These are phyloP conservation scores for Drosophila ambigua DNA, from an alignment of 1,140 invertebrate species.

Conservation along the genomic window DNA sequence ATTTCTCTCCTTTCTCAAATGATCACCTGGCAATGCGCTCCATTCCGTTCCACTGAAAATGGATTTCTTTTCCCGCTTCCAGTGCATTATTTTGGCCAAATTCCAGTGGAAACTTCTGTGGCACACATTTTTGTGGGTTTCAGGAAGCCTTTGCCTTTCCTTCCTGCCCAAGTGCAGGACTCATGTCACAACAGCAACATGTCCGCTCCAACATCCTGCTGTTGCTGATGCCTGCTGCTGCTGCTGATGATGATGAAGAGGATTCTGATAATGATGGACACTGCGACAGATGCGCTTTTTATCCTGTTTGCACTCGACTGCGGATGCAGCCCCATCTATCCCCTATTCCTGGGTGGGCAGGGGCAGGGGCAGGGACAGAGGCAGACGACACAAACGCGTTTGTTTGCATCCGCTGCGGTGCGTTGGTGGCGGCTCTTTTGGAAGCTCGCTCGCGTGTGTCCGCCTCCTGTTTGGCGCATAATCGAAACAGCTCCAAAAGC, in stretches of 20 bases:
- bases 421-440: constrained; percentile 16
- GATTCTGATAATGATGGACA: constrained; percentile 33
- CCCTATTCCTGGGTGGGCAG: not conserved
- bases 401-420: constrained; percentile 45
- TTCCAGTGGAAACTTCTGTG: too few relatives aligned
- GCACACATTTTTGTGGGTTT: too few relatives aligned
- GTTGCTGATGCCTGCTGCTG: not conserved
- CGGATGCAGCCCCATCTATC: constrained; percentile 19
- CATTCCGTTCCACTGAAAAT: too few relatives aligned
- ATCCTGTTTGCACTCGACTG: constrained; percentile 49
- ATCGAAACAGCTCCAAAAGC: constrained; percentile 52
- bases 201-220: constrained; percentile 46
- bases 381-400: not conserved
- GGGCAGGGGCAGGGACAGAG: too few relatives aligned
- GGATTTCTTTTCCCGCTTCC: too few relatives aligned
- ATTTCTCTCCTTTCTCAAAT: too few relatives aligned
- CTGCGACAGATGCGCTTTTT: constrained; percentile 48
- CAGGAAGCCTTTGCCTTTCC: too few relatives aligned
- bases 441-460: constrained; percentile 22
- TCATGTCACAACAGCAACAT: constrained; percentile 32
- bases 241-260: not conserved
- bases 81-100: too few relatives aligned
- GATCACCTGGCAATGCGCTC: too few relatives aligned
- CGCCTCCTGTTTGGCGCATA: constrained; percentile 55
- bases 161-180: constrained; percentile 7